Evolutionary conservation across 2,888 invertebrate species (phyloP).

Genomic region (Andrena bicolor): DNA sequence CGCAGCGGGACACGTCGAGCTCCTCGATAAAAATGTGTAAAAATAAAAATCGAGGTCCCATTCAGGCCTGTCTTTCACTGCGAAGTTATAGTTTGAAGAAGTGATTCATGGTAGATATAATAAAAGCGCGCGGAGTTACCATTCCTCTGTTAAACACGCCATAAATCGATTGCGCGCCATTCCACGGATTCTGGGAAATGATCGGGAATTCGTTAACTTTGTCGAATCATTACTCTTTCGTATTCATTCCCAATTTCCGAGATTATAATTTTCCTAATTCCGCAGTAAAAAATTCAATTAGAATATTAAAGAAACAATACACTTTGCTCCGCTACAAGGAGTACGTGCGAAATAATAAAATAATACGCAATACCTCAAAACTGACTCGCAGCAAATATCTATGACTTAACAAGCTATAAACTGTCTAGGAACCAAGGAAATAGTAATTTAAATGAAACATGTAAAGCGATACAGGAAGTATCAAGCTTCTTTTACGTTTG

Average conservation of each 20-base stretch:
- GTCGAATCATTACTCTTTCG: background rate
- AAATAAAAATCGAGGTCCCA: slow-evolving; percentile 42
- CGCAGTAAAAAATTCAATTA: too few relatives aligned
- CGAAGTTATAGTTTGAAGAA: background rate
- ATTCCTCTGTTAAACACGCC: background rate
- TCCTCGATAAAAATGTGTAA: slow-evolving; percentile 47
- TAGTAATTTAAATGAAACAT: background rate
- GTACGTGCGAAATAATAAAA: too few relatives aligned
- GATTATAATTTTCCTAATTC: too few relatives aligned
- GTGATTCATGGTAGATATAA: slow-evolving; percentile 9
- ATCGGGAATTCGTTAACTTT: background rate
- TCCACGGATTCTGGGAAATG: background rate
- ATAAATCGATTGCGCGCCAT: background rate
- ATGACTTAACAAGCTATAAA: too few relatives aligned
- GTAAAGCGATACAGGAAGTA: background rate
- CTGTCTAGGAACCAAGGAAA: too few relatives aligned
- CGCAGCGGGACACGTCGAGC: slow-evolving; percentile 36
- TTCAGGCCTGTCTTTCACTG: background rate
- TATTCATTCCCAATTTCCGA: too few relatives aligned
- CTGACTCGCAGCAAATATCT: too few relatives aligned
- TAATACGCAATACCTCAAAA: too few relatives aligned
- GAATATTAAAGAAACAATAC: too few relatives aligned
- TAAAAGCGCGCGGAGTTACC: background rate
- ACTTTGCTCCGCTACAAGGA: too few relatives aligned
- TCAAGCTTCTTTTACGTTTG: slow-evolving; percentile 20